Conservation (phyloP, 2,797 vertebrate species). For the Sebastiscus tertius region DNA sequence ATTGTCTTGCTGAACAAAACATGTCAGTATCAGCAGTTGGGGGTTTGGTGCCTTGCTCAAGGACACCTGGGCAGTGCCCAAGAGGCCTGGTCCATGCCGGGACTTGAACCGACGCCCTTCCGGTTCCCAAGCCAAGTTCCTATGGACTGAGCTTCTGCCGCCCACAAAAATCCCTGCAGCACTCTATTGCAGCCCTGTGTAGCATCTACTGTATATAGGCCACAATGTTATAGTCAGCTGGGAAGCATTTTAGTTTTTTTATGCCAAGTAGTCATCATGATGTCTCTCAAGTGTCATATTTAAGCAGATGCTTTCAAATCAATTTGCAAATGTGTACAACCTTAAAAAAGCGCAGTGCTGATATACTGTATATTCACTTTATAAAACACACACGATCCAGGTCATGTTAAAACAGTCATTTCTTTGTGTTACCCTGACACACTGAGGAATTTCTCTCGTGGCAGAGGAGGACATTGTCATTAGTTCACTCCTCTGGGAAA, state of each 20-base stretch:
- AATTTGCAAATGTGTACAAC: not conserved
- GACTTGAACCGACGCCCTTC: no score
- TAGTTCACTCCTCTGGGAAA: constrained; percentile 37
- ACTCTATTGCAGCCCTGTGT: not conserved
- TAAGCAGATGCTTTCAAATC: not conserved
- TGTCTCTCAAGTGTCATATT: not conserved
- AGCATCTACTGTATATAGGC: not conserved
- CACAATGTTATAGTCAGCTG: not conserved
- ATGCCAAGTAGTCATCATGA: not conserved
- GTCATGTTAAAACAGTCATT: not conserved
- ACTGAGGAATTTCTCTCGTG: not conserved
- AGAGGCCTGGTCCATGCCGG: no score
- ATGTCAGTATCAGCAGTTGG: no score
- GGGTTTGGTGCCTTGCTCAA: no score
- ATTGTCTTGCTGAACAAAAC: no score
- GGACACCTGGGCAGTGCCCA: no score
- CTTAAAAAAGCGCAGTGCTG: not conserved
- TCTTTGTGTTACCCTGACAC: not conserved
- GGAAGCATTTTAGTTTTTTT: constrained; percentile 11
- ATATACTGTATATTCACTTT: not conserved
- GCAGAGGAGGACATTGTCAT: constrained; percentile 26
- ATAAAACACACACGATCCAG: not conserved
- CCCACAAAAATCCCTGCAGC: no score
- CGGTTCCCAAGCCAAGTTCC: no score
- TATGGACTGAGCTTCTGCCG: no score